These are phyloP conservation scores for Mactromeris polynyma DNA, from an alignment of 2,888 invertebrate genomes.

Conservation along the genomic window DNA sequence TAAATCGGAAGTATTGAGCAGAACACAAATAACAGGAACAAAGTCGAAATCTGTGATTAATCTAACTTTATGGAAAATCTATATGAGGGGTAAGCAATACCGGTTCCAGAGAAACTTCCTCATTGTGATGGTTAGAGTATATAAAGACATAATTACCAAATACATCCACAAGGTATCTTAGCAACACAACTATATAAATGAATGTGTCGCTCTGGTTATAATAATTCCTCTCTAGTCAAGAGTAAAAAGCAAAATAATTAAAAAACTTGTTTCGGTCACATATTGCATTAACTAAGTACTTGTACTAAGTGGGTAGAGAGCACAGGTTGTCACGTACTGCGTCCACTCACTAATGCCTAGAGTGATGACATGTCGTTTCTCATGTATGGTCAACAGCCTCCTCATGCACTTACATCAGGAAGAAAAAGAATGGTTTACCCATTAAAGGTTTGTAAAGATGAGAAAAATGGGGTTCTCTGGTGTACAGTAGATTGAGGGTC, in stretches of 20 bases:
- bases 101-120: not conserved
- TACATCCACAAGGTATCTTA: not conserved
- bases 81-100: not conserved
- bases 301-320: not conserved
- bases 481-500: not conserved
- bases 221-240: not conserved
- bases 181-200: not conserved
- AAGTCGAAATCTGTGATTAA: not conserved
- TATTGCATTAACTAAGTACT: not conserved
- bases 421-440: not conserved
- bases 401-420: not conserved
- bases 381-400: not conserved
- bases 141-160: slow-evolving; percentile 6
- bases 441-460: not conserved
- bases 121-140: not conserved
- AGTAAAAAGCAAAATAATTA: slow-evolving; percentile 13
- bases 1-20: not conserved
- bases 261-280: not conserved
- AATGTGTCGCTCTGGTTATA: not conserved
- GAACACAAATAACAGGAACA: not conserved
- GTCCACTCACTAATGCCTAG: not conserved
- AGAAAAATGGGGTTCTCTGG: not conserved
- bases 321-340: not conserved
- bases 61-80: slow-evolving; percentile 2
- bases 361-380: not conserved